Percentiles rank a stretch among this genome's conserved stretches.
These are phyloP conservation scores for Lepus americanus DNA, from an alignment of 2,113 vertebrate species.

Conservation along the genomic window DNA sequence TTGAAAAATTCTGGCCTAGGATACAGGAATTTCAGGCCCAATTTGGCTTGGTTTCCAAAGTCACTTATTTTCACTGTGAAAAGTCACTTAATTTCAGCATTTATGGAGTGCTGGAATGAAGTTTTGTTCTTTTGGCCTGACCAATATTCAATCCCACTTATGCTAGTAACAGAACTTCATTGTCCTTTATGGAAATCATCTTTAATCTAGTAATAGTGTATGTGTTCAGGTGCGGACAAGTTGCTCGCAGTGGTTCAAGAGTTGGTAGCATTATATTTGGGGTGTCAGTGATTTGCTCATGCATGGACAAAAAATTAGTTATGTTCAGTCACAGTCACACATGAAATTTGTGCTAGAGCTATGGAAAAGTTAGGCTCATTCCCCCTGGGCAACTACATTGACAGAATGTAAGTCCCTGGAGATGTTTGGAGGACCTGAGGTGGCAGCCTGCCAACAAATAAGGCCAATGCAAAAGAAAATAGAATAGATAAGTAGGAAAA, in stretches of 20 bases:
- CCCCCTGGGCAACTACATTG: neutral
- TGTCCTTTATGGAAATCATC: neutral
- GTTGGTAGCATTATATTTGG: neutral
- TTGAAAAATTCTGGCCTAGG: neutral
- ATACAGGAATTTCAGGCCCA: neutral
- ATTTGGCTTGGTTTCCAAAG: slow-evolving; percentile 49
- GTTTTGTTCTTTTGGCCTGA: neutral
- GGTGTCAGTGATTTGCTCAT: neutral
- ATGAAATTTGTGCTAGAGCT: neutral
- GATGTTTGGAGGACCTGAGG: accelerated
- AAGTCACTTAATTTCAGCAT: neutral
- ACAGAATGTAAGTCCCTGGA: neutral
- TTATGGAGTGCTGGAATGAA: neutral
- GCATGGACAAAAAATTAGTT: neutral
- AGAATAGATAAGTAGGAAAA: neutral
- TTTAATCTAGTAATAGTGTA: neutral
- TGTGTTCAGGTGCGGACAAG: neutral
- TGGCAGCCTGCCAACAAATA: neutral
- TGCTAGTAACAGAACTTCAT: neutral
- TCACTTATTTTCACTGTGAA: slow-evolving; percentile 14
- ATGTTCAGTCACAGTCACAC: neutral
- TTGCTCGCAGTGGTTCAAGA: neutral
- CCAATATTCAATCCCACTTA: neutral
- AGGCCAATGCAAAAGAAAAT: neutral
- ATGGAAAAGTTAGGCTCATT: neutral